phyloP scores from a whole-genome alignment of 2,113 vertebrate species.

The Pedionomus torquatus region DNA sequence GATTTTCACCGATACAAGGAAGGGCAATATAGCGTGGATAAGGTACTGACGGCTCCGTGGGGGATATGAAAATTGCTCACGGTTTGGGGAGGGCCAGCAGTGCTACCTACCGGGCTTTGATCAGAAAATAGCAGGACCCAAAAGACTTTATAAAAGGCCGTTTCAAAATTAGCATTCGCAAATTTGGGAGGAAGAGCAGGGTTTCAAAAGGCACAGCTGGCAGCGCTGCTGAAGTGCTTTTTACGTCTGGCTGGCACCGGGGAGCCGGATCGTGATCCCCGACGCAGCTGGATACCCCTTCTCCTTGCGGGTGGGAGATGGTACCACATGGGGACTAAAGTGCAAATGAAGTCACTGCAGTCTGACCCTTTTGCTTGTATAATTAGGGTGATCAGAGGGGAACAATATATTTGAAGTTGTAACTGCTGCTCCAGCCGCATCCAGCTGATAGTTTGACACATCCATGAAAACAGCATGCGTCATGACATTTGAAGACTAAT shows the following conservation, averaged over 20 bases:
- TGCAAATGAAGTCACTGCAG: not conserved
- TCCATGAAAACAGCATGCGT: not conserved
- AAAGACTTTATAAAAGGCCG: not conserved
- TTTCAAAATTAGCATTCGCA: not conserved
- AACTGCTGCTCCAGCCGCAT: not conserved
- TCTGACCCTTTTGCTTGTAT: not conserved
- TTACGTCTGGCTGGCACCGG: not conserved
- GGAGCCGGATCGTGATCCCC: not conserved
- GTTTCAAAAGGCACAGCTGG: not conserved
- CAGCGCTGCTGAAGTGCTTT: not conserved
- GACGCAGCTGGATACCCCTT: not conserved
- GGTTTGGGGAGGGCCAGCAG: fast-evolving
- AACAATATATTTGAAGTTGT: not conserved
- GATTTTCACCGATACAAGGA: not conserved
- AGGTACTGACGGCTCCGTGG: fast-evolving
- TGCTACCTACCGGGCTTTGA: not conserved
- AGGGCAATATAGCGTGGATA: not conserved
- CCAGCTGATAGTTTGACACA: not conserved
- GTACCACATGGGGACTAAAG: not conserved
- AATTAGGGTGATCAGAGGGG: conserved; percentile 7
- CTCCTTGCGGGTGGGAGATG: not conserved
- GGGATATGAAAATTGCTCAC: not conserved
- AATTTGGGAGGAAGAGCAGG: not conserved
- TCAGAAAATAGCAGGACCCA: not conserved
- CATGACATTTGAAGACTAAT: not conserved